Conservation (phyloP, 2,797 vertebrate genomes). For the Eulemur coronatus region DNA sequence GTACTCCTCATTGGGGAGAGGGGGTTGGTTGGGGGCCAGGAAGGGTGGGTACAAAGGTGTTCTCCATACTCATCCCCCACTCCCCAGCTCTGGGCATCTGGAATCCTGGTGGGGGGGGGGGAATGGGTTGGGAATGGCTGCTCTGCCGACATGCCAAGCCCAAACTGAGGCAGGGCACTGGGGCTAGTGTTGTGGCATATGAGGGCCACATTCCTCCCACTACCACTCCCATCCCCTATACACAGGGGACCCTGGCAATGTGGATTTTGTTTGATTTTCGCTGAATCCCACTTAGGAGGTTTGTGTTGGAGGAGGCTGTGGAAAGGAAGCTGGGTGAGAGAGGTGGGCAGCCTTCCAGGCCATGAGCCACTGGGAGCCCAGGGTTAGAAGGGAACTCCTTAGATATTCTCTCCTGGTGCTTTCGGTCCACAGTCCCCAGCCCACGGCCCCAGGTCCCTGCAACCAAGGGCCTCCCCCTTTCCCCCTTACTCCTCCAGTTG, state of each 20-base stretch:
- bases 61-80: neutral
- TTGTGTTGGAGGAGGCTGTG: constrained; percentile 43
- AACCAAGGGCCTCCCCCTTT: neutral
- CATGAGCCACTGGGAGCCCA: neutral
- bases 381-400: neutral
- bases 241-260: neutral
- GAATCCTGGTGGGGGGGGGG: neutral
- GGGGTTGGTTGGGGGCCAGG: neutral
- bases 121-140: neutral
- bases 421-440: neutral
- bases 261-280: constrained; percentile 41
- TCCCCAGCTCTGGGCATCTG: neutral
- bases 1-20: neutral
- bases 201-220: neutral
- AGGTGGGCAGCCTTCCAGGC: neutral
- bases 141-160: neutral
- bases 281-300: constrained; percentile 4
- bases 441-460: neutral
- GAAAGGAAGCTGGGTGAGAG: neutral
- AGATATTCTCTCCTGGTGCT: neutral
- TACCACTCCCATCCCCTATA: neutral
- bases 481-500: neutral
- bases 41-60: neutral
- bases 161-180: neutral
- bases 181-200: neutral